These are phyloP conservation scores for Grammomys dolichurus DNA, from an alignment of 2,113 vertebrate species.

Conservation along the genomic window DNA sequence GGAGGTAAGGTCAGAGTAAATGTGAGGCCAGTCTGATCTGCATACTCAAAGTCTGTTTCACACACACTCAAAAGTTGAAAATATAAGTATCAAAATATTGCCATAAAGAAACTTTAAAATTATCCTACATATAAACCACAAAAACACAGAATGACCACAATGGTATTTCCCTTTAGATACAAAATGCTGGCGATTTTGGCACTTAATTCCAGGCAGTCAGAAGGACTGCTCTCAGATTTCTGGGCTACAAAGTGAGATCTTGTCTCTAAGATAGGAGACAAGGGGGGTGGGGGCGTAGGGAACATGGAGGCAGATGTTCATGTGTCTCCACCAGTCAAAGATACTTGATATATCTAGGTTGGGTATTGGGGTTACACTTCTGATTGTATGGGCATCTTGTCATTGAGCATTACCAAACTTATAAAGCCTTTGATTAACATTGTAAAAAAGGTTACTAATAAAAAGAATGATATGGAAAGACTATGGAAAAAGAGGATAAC, in stretches of 20 bases:
- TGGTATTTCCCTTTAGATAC: conserved; percentile 2
- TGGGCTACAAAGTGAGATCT: neutral
- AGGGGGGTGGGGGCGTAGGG: too few relatives aligned
- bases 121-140: neutral
- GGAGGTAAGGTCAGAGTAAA: neutral
- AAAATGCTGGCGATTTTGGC: neutral
- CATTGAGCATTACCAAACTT: too few relatives aligned
- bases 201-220: neutral
- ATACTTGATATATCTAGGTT: too few relatives aligned
- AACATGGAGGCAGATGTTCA: too few relatives aligned
- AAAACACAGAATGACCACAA: neutral
- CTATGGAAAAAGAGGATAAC: neutral
- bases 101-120: neutral
- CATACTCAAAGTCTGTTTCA: neutral
- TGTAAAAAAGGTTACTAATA: too few relatives aligned
- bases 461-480: too few relatives aligned
- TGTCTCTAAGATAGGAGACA: neutral
- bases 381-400: too few relatives aligned
- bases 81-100: neutral
- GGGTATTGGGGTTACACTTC: too few relatives aligned
- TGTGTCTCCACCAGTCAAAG: too few relatives aligned
- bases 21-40: neutral
- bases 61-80: neutral
- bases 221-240: neutral
- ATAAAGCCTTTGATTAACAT: too few relatives aligned